Percentiles rank a stretch among this genome's conserved stretches.
phyloP scores from a whole-genome alignment of 2,797 vertebrate species.

The Lophius americanus region DNA sequence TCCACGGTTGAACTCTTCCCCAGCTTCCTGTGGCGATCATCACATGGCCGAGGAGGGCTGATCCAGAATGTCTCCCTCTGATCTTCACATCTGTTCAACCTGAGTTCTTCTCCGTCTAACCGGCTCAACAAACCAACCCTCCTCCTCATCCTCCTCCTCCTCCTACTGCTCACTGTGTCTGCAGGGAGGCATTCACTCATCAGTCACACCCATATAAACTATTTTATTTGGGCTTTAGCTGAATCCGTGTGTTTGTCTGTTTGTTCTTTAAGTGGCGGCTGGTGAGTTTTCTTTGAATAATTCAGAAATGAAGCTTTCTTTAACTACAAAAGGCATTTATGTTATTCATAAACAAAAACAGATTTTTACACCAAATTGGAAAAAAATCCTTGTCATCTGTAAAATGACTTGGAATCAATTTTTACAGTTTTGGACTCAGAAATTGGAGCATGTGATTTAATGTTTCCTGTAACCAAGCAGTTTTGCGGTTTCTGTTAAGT shows the following conservation, averaged over 20 bases:
- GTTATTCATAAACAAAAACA: too few relatives aligned
- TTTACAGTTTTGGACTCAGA: too few relatives aligned
- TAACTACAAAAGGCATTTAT: too few relatives aligned
- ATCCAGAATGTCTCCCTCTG: slow-evolving; percentile 20
- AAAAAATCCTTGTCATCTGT: too few relatives aligned
- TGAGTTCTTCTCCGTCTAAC: slow-evolving; percentile 36
- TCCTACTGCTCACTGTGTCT: slow-evolving; percentile 25
- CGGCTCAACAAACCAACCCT: slow-evolving; percentile 32
- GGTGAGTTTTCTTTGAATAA: too few relatives aligned
- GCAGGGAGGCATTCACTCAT: slow-evolving; percentile 28
- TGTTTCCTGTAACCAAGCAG: too few relatives aligned
- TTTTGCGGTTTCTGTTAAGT: too few relatives aligned
- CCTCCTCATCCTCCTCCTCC: slow-evolving; percentile 10
- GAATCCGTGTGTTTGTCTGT: background rate
- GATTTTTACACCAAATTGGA: too few relatives aligned
- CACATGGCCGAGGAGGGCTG: slow-evolving; percentile 50
- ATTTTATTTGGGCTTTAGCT: slow-evolving; percentile 1
- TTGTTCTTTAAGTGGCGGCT: too few relatives aligned
- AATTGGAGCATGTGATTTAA: too few relatives aligned
- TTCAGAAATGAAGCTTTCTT: too few relatives aligned
- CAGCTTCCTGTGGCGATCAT: slow-evolving; percentile 32
- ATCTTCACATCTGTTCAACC: slow-evolving; percentile 31
- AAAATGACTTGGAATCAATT: too few relatives aligned
- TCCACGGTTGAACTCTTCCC: slow-evolving; percentile 23
- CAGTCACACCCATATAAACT: slow-evolving; percentile 8